These are phyloP conservation scores for Dicerorhinus sumatrensis DNA, from an alignment of 2,113 vertebrate species.

Conservation along the genomic window DNA sequence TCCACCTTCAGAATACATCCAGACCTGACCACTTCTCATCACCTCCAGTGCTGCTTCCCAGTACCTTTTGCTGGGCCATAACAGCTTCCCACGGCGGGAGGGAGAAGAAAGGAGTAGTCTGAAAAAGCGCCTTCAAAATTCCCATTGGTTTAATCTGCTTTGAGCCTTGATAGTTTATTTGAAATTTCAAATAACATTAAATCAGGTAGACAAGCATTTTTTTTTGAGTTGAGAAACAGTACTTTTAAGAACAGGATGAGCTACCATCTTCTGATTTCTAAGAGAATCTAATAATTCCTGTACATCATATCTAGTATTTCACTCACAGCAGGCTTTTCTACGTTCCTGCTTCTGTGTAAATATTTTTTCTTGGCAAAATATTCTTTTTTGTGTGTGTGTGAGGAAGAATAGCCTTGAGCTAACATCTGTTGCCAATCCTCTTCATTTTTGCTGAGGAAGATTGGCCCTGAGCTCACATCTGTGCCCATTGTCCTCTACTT, in stretches of 20 bases:
- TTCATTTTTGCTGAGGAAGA: too few species aligned
- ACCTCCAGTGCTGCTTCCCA: background rate
- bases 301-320: background rate
- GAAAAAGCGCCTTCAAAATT: background rate
- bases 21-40: background rate
- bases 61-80: background rate
- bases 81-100: background rate
- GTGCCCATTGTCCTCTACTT: too few species aligned
- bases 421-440: too few species aligned
- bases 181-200: background rate
- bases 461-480: too few species aligned
- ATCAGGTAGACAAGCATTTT: background rate
- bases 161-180: background rate
- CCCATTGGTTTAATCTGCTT: background rate
- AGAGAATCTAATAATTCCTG: background rate
- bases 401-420: too few species aligned
- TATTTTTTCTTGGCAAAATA: background rate
- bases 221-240: background rate
- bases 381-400: background rate
- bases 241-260: background rate
- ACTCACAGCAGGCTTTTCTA: background rate
- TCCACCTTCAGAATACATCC: accelerated
- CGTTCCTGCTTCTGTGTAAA: background rate
- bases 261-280: background rate
- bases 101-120: background rate